Base-by-base conservation (phyloP, 2,888 invertebrate species). In the Pristionchus exspectatus region DNA sequence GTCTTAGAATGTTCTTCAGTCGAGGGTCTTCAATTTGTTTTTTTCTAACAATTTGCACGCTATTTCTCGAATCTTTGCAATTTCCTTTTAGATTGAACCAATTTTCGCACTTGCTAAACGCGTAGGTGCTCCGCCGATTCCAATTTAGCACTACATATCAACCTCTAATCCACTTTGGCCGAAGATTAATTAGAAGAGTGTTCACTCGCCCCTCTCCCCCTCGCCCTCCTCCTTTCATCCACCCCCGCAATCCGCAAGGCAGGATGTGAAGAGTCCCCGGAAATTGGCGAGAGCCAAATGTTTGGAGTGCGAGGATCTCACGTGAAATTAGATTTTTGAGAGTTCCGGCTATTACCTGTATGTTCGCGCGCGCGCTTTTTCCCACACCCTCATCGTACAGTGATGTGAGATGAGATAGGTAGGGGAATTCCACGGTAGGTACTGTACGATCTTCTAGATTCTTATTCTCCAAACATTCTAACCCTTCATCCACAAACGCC, bases 181-280 rank as follows among this genome's bases (percentile, higher is more conserved):
- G 66, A 66, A 27, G 66, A 66, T 66, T 66, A 27, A 66, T 66
- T 66, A 66, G 66, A n/a, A 27, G 66, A 24, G n/a, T n/a, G 66
- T 66, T 66, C 66, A 21, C n/a, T n/a, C 38, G 38, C 38, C 38
- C 66, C 66, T 27, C 66, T n/a, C n/a, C 27, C 27, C 12, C 66
- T 12, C 66, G 18, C 63, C 24, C 18, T 63, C 63, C 63, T n/a
- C 18, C 63, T 14, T 2, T 38, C 38, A 38, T 50, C 66, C 66
- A 66, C 66, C 66, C 66, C 66, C 66, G 27, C 66, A 66, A 66
- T 27, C 66, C n/a, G 56, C 18, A 54, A 38, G 38, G 38, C 38
- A 38, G 63, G 63, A 63, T 66, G 27, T 66, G 66, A 66, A 66
- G 66, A 66, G 66, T 50, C 21, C 66, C 56, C 66, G 66, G 66